Conservation (phyloP, 2,888 invertebrate genomes). For the Lampropteryx suffumata region DNA sequence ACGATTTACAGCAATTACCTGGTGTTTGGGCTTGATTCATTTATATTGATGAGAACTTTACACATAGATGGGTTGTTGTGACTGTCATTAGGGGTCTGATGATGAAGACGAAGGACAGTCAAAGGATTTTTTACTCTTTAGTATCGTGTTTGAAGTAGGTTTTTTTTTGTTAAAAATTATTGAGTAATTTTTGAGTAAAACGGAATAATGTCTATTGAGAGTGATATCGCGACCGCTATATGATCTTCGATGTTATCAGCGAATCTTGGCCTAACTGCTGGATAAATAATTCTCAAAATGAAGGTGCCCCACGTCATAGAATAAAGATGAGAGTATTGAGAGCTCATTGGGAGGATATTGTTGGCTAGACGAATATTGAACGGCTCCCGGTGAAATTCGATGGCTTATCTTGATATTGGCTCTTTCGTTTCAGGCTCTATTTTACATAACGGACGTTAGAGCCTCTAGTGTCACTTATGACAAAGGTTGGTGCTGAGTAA, state of each 20-base stretch:
- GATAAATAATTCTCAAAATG: conserved; percentile 65
- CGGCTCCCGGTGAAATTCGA: conserved; percentile 51
- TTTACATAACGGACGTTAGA: conserved; percentile 21
- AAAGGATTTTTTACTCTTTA: no score
- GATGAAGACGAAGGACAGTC: no score
- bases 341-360: conserved; percentile 53
- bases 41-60: no score
- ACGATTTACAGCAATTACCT: no score
- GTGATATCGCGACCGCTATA: background rate
- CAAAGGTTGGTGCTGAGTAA: conserved; percentile 1
- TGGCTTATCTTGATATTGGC: conserved; percentile 49
- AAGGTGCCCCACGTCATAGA: conserved; percentile 62
- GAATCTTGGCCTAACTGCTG: conserved; percentile 18
- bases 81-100: no score
- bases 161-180: no score
- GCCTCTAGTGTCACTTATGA: conserved; percentile 14
- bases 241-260: background rate
- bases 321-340: conserved; percentile 75
- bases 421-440: conserved; percentile 34
- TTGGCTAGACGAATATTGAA: conserved; percentile 48
- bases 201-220: no score
- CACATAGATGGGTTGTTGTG: no score
- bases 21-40: no score
- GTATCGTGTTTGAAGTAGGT: no score
- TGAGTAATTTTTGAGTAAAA: no score